Evolutionary conservation across 92 coral and sea anemone genomes (phyloP).

Genomic region (Palythoa heliodiscus): DNA sequence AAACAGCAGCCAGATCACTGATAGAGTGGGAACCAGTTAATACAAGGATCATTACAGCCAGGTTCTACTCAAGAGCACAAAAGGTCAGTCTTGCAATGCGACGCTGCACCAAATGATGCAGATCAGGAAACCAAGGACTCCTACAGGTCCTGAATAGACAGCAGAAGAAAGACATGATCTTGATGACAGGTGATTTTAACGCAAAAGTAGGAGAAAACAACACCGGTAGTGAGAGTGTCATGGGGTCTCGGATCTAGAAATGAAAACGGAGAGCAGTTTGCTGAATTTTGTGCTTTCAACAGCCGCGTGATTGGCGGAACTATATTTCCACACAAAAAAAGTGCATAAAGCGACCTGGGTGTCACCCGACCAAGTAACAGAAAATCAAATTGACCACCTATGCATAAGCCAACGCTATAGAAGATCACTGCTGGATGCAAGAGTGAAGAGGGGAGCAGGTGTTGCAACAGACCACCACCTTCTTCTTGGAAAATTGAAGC

Average conservation of each 20-base stretch:
- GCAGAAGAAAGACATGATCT: conserved; percentile 3
- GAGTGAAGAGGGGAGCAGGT: too few relatives aligned
- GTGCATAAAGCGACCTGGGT: conserved; percentile 31
- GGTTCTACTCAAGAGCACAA: conserved; percentile 17
- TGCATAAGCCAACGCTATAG: too few relatives aligned
- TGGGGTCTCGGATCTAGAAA: conserved; percentile 4
- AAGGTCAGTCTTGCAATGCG: conserved; percentile 36
- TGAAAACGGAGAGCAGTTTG: conserved; percentile 34
- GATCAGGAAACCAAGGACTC: conserved; percentile 32
- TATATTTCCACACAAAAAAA: conserved; percentile 12
- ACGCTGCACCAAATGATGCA: conserved; percentile 39
- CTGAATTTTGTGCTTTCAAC: conserved; percentile 27
- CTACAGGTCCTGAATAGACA: neutral
- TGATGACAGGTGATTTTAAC: conserved; percentile 23
- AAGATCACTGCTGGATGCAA: too few relatives aligned
- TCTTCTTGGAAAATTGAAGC: neutral
- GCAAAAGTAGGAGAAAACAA: conserved; percentile 40
- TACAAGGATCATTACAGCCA: conserved; percentile 30
- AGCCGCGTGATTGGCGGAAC: conserved; percentile 27
- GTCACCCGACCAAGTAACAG: conserved; percentile 11
- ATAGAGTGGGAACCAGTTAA: conserved; percentile 27
- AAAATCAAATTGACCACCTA: too few relatives aligned
- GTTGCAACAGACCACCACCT: too few relatives aligned
- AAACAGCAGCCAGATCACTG: conserved; percentile 7
- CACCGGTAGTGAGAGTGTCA: conserved; percentile 23